Evolutionary conservation across 2,888 invertebrate species (phyloP).

Genomic region (Drosophila longiperda): DNA sequence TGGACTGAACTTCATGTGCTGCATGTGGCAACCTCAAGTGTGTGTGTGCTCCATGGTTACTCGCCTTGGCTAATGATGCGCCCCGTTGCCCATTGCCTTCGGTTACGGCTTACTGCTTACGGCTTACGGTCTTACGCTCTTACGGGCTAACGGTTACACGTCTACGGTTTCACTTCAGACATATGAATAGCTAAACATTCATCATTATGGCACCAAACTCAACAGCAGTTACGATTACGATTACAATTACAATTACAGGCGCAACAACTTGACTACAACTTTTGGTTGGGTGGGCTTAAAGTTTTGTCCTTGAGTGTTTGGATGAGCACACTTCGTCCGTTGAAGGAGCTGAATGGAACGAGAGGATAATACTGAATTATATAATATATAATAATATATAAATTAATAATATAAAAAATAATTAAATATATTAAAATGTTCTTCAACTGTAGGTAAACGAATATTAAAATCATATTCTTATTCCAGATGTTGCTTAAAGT

Average conservation of each 20-base stretch:
- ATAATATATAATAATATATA: no score
- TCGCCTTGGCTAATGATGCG: conserved; percentile 76
- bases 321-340: conserved; percentile 32
- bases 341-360: neutral
- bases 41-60: conserved; percentile 74
- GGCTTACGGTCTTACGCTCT: conserved; percentile 1
- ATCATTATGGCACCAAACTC: conserved; percentile 66
- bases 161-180: conserved; percentile 64
- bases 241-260: conserved; percentile 46
- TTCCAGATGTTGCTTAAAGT: no score
- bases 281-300: conserved; percentile 33
- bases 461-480: neutral
- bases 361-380: neutral
- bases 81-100: conserved; percentile 43
- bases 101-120: conserved; percentile 49
- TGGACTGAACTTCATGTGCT: conserved; percentile 32
- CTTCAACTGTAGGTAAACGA: neutral
- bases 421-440: neutral
- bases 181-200: conserved; percentile 74
- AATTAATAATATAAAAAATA: neutral
- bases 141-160: conserved; percentile 15
- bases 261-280: conserved; percentile 25
- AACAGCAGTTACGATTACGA: conserved; percentile 56
- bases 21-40: conserved; percentile 73
- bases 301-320: conserved; percentile 27